Evolutionary conservation across 2,113 vertebrate genomes (phyloP).

Genomic region (Coturnix japonica): DNA sequence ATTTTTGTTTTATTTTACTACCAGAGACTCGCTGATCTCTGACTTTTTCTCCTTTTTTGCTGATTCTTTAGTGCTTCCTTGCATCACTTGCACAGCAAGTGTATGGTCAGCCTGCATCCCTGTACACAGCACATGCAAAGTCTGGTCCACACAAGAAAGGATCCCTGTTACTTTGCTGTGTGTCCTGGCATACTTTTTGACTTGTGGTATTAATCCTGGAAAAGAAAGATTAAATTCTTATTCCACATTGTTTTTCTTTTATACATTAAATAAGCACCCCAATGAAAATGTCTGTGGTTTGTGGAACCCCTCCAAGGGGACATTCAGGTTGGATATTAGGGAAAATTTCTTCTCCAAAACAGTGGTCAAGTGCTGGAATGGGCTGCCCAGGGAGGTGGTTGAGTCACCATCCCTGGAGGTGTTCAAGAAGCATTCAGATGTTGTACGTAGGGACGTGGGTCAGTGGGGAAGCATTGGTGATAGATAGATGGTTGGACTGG

Average conservation of each 20-base stretch:
- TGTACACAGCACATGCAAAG: rapidly evolving
- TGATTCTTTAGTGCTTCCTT: background rate
- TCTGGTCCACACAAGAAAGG: rapidly evolving
- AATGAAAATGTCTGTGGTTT: rapidly evolving
- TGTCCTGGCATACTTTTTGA: background rate
- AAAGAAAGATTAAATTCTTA: background rate
- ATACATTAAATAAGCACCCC: background rate
- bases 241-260: background rate
- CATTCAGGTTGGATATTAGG: no score
- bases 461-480: no score
- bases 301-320: no score
- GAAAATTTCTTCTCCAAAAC: no score
- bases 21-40: background rate
- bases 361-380: no score
- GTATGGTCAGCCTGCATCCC: rapidly evolving
- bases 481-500: no score
- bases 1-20: background rate
- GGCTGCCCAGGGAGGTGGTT: no score
- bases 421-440: no score
- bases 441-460: no score
- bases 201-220: background rate
- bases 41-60: background rate
- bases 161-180: background rate
- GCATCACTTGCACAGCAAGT: background rate
- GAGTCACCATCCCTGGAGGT: no score